phyloP scores from a whole-genome alignment of 2,888 invertebrate species.

The Lysandra coridon region DNA sequence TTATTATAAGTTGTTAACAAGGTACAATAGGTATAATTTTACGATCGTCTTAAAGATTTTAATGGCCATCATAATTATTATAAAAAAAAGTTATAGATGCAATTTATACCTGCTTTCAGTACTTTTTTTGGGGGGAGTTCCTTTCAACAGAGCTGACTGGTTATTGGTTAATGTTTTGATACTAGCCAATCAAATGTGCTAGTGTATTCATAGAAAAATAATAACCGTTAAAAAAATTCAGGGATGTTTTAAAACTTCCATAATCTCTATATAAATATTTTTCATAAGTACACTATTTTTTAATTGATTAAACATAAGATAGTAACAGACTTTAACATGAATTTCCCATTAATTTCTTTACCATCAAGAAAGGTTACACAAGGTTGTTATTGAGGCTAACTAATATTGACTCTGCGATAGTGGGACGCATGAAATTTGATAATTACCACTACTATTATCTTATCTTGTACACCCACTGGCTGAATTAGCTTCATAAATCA shows the following conservation, averaged over 20 bases:
- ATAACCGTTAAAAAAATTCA: too few relatives aligned
- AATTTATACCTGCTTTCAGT: neutral
- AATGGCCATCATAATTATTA: neutral
- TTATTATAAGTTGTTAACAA: neutral
- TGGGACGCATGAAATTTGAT: slow-evolving; percentile 71
- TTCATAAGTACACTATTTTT: neutral
- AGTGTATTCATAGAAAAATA: too few relatives aligned
- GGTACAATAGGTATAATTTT: neutral
- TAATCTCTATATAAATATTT: neutral
- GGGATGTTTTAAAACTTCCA: too few relatives aligned
- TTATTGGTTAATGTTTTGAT: too few relatives aligned
- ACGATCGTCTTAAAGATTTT: neutral
- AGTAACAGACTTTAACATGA: neutral
- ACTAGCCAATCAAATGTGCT: too few relatives aligned
- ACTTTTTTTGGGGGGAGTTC: too few relatives aligned
- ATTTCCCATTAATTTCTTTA: neutral
- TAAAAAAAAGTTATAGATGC: neutral
- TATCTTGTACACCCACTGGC: slow-evolving; percentile 65
- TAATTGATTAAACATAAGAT: neutral
- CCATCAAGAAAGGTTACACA: slow-evolving; percentile 50
- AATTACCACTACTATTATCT: slow-evolving; percentile 70
- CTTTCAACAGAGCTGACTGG: too few relatives aligned
- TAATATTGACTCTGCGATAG: slow-evolving; percentile 73
- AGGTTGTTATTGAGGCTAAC: slow-evolving; percentile 57
- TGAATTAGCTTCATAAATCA: slow-evolving; percentile 43